phyloP scores from a whole-genome alignment of 2,888 invertebrate species.

The Notodonta ziczac region DNA sequence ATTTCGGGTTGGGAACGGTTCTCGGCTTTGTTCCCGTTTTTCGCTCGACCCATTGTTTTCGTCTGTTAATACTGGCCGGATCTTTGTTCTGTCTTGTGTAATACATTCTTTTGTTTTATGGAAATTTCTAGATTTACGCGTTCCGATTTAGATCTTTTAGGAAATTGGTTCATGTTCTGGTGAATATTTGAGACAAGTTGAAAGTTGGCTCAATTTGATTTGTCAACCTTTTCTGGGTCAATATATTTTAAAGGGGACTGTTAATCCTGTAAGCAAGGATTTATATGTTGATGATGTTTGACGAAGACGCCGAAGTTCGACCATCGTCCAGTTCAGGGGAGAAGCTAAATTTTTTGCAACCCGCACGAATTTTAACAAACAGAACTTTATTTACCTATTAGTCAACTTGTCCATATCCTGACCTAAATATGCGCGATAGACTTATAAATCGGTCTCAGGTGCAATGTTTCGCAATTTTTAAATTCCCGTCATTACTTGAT shows the following conservation, averaged over 20 bases:
- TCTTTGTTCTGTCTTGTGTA: constrained; percentile 62
- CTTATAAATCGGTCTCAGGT: constrained; percentile 56
- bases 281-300: too few relatives aligned
- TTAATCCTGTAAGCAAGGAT: too few relatives aligned
- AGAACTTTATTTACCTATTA: neutral
- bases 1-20: constrained; percentile 58
- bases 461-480: constrained; percentile 56
- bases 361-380: neutral
- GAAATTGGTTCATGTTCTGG: constrained; percentile 25
- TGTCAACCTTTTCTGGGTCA: neutral
- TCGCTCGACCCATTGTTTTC: constrained; percentile 67
- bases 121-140: constrained; percentile 43
- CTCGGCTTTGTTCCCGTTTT: constrained; percentile 66
- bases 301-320: too few relatives aligned
- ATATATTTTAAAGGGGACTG: neutral
- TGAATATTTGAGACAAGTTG: too few relatives aligned
- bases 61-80: constrained; percentile 46
- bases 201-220: constrained; percentile 13
- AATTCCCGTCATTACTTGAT: constrained; percentile 72
- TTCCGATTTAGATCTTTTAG: constrained; percentile 43
- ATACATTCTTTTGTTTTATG: constrained; percentile 58
- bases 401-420: neutral
- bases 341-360: too few relatives aligned
- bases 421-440: too few relatives aligned
- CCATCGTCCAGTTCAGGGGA: too few relatives aligned